Evolutionary conservation across 92 coral and sea anemone species (phyloP).

Genomic region (Epizoanthus ramosus): DNA sequence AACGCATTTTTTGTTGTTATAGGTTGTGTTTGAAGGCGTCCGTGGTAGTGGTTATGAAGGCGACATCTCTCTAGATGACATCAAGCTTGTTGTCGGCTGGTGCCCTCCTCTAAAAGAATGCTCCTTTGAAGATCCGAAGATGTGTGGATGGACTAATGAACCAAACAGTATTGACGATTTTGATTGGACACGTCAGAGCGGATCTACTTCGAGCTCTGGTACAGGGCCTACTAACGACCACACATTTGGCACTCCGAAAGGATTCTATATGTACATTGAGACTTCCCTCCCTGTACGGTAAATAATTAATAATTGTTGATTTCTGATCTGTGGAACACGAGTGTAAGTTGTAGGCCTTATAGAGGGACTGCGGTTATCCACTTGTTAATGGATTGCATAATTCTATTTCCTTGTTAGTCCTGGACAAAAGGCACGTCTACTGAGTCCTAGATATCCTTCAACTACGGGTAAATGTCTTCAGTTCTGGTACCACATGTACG

Average conservation of each 20-base stretch:
- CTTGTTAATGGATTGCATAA: too few relatives aligned
- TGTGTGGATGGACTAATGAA: conserved; percentile 91
- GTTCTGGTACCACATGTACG: conserved; percentile 97
- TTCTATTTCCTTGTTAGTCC: conserved; percentile 36
- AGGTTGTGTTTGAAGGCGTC: conserved; percentile 90
- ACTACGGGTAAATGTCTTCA: conserved; percentile 83
- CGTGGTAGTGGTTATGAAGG: conserved; percentile 84
- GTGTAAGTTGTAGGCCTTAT: too few relatives aligned
- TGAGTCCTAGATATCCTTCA: conserved; percentile 71
- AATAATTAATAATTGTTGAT: background rate
- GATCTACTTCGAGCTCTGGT: conserved; percentile 69
- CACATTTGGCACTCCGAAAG: conserved; percentile 84
- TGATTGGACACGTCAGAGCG: conserved; percentile 93
- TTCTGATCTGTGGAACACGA: too few relatives aligned
- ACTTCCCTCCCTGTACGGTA: conserved; percentile 43
- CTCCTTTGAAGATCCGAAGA: conserved; percentile 70
- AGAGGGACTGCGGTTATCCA: too few relatives aligned
- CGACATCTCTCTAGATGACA: conserved; percentile 89
- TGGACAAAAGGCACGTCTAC: conserved; percentile 83
- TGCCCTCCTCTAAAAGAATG: conserved; percentile 89
- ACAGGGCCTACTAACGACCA: conserved; percentile 91
- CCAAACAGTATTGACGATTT: conserved; percentile 74
- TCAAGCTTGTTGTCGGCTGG: conserved; percentile 60
- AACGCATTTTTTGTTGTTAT: background rate
- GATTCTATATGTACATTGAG: conserved; percentile 89